These are phyloP conservation scores for Drosophila ohnishii DNA, from an alignment of 1,140 invertebrate genomes.

Conservation along the genomic window DNA sequence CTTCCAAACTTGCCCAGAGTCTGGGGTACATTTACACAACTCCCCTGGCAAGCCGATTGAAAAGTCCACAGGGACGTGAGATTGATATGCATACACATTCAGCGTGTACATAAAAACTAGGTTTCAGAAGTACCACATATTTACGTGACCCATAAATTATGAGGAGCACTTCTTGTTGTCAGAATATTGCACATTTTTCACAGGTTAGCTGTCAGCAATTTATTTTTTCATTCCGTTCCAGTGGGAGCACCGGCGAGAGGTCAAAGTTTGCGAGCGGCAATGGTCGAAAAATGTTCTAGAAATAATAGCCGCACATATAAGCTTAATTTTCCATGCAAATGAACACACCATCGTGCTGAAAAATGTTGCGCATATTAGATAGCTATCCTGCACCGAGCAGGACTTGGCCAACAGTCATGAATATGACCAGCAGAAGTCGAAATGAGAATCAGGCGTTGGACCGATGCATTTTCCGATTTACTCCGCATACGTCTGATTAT, in stretches of 20 bases:
- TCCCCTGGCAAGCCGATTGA: constrained; percentile 15
- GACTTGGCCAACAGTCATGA: background rate
- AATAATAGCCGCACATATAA: constrained; percentile 26
- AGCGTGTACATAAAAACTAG: constrained; percentile 19
- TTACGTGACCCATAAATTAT: constrained; percentile 71
- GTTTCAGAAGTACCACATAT: constrained; percentile 39
- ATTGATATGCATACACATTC: constrained; percentile 24
- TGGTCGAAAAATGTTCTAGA: constrained; percentile 14
- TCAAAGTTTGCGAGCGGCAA: constrained; percentile 31
- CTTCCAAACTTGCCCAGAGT: background rate
- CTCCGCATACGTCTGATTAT: background rate
- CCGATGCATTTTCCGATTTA: background rate
- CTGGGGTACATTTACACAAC: constrained; percentile 11
- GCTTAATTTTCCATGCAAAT: constrained; percentile 35
- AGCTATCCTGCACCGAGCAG: background rate
- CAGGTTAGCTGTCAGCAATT: constrained; percentile 44
- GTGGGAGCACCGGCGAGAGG: constrained; percentile 30
- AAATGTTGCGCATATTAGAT: background rate
- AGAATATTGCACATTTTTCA: constrained; percentile 54
- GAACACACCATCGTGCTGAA: background rate
- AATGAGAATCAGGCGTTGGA: background rate
- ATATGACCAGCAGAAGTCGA: background rate
- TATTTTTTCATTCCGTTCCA: constrained; percentile 29
- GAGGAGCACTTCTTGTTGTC: constrained; percentile 57
- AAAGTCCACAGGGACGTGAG: constrained; percentile 35